Conservation (phyloP, 1,140 invertebrate species). For the Aphelenchoides fujianensis region DNA sequence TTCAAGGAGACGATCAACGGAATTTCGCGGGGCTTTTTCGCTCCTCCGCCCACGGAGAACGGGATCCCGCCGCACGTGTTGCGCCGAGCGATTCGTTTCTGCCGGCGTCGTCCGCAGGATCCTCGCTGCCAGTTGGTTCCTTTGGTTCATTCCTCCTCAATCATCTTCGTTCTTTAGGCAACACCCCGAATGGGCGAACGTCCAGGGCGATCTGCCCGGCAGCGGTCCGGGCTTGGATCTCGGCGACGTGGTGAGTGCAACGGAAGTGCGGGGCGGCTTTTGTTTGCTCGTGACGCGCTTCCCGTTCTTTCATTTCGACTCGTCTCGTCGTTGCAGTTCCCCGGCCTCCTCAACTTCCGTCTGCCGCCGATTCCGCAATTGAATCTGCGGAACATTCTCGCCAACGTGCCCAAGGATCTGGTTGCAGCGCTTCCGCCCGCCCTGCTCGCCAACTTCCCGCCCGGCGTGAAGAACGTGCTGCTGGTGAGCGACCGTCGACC, state of each 20-base stretch:
- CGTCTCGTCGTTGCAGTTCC: not conserved
- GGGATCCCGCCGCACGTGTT: slow-evolving; percentile 30
- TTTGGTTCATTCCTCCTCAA: slow-evolving; percentile 1
- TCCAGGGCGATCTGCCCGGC: not conserved
- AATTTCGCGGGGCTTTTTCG: slow-evolving; percentile 8
- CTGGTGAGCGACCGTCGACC: not conserved
- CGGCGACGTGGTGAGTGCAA: no score
- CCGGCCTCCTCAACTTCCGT: slow-evolving; percentile 15
- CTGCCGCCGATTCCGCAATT: slow-evolving; percentile 24
- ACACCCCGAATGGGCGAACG: slow-evolving; percentile 25
- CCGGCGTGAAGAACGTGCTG: not conserved
- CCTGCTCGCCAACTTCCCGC: not conserved
- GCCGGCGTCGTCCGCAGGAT: slow-evolving; percentile 16
- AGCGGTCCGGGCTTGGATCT: not conserved
- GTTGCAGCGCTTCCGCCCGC: not conserved
- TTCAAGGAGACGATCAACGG: not conserved
- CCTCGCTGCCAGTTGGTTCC: slow-evolving; percentile 26
- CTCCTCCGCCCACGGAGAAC: slow-evolving; percentile 21
- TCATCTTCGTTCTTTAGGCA: slow-evolving; percentile 23
- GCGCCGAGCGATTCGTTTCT: slow-evolving; percentile 24
- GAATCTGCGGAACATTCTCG: slow-evolving; percentile 1
- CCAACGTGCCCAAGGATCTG: slow-evolving; percentile 23
- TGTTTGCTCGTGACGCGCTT: not conserved
- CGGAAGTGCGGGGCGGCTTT: no score
- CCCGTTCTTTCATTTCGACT: not conserved